phyloP scores from a whole-genome alignment of 2,797 vertebrate genomes.

The Remorina albescens region DNA sequence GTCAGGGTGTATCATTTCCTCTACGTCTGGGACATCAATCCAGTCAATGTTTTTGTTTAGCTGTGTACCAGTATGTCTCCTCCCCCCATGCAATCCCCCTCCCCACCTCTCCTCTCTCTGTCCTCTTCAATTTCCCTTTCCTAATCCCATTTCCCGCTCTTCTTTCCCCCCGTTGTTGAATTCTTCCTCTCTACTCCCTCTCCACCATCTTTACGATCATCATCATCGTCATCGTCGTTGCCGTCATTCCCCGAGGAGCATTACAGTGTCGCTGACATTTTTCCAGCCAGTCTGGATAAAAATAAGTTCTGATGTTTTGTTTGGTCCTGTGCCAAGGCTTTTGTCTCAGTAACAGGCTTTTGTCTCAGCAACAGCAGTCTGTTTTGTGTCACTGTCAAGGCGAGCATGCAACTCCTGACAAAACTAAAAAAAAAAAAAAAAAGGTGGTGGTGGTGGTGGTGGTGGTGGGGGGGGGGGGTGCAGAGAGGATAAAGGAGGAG shows the following conservation, averaged over 20 bases:
- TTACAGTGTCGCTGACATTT: conserved; percentile 64
- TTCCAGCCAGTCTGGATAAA: conserved; percentile 68
- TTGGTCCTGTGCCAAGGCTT: conserved; percentile 76
- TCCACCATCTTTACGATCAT: conserved; percentile 34
- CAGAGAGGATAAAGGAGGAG: conserved; percentile 40
- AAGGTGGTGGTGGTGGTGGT: too few relatives aligned
- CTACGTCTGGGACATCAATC: conserved; percentile 56
- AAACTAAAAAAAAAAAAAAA: not conserved
- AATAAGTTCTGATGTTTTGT: conserved; percentile 70
- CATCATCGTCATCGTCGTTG: not conserved
- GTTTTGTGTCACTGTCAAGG: conserved; percentile 72
- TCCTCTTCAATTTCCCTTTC: conserved; percentile 66
- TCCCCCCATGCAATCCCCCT: conserved; percentile 48
- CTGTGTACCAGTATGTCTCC: conserved; percentile 78
- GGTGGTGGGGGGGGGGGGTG: not conserved
- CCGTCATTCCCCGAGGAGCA: conserved; percentile 38
- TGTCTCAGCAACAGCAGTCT: conserved; percentile 74
- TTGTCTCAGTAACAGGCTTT: conserved; percentile 76
- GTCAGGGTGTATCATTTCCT: conserved; percentile 48
- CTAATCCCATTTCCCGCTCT: conserved; percentile 71
- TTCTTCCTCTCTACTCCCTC: not conserved
- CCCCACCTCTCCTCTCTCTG: conserved; percentile 37
- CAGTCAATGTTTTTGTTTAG: conserved; percentile 72
- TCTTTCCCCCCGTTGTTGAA: conserved; percentile 31
- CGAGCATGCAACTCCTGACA: conserved; percentile 33